Conservation (phyloP, 2,797 vertebrate species). For the Tauraco hartlaubi region DNA sequence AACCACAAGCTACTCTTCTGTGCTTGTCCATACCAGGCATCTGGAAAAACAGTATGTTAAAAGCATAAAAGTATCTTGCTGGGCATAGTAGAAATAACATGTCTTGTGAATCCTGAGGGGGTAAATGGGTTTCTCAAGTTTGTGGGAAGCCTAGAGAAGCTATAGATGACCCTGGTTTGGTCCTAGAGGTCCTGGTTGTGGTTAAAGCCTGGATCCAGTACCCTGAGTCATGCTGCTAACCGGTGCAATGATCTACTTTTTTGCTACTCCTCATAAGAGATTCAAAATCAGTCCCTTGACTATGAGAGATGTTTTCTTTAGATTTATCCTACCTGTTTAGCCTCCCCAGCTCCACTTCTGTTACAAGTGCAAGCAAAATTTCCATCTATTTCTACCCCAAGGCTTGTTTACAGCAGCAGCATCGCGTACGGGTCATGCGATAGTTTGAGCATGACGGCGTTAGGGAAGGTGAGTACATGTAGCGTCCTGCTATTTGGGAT, state of each 20-base stretch:
- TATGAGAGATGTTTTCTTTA: background rate
- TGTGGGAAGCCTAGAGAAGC: background rate
- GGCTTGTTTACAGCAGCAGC: background rate
- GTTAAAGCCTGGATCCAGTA: background rate
- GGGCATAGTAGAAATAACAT: background rate
- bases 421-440: rapidly evolving
- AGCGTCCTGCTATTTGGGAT: background rate
- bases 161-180: background rate
- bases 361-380: background rate
- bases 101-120: background rate
- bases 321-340: background rate
- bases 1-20: background rate
- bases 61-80: background rate
- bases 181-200: background rate
- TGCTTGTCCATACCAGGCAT: background rate
- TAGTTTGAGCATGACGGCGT: background rate
- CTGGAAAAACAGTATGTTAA: background rate
- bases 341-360: background rate
- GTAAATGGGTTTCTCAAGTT: background rate
- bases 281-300: background rate
- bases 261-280: rapidly evolving
- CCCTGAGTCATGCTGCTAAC: background rate
- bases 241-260: background rate
- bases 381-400: background rate
- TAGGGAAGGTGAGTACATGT: background rate